Evolutionary conservation across 2,797 vertebrate genomes (phyloP), one percentile per base, ranked within the genome.

Genomic region (Danio aesculapii): DNA sequence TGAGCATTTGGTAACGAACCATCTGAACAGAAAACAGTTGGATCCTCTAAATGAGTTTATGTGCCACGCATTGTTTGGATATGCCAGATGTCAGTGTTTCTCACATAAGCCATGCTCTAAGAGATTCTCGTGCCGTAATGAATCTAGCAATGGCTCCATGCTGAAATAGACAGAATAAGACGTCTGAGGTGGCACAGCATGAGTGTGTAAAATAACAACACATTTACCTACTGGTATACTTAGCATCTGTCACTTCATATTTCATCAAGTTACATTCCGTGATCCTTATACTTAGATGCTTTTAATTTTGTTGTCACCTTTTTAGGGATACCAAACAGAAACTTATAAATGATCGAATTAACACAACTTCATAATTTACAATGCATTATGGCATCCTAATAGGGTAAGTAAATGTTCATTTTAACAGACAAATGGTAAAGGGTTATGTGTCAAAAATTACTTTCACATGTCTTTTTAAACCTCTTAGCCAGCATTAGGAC

Each of bases 21-120:
- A 71, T 83, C 46, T 83, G 79, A 84, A 77, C 55, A 81, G 81
- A 80, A 71, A 83, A 81, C 84, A 83, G 80, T 86, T 82, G 77
- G 82, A 74, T 61, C 44, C 59, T 58, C 59, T 81, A 82, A 87
- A 82, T 81, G 79, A 81, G 69, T 73, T 70, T 61, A 78, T 58
- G 75, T 81, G 58, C 17, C 47, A 72, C 9, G 55, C 49, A 47
- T 80, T 77, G 72, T 84, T 86, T 72, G 47, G 61, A 79, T 59
- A 21, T 70, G 53, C 79, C 85, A 86, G 76, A 82, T 84, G 85
- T 82, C 80, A 67, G 71, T 68, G 67, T 84, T 79, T 83, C 67
- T 70, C 66, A 76, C 79, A 79, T 50, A 76, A 79, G 71, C 68
- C 64, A 17, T 41, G 70, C 39, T 85, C 82, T 59, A 39, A 30